phyloP scores from a whole-genome alignment of 2,888 invertebrate species.

The Willowsia nigromaculata region DNA sequence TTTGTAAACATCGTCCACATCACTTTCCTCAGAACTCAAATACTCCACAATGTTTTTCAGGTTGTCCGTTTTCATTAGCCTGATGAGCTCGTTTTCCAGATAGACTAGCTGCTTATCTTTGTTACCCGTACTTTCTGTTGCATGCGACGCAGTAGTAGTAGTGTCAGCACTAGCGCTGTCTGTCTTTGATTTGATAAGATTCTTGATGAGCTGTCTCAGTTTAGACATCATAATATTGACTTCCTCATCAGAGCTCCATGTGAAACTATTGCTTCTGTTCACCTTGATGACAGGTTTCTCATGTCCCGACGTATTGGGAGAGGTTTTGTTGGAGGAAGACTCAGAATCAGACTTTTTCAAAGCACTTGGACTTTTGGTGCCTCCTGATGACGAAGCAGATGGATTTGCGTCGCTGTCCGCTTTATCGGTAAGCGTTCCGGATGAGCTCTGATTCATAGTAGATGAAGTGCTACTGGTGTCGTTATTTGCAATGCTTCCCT shows the following conservation, averaged over 20 bases:
- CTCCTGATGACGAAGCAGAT: not conserved
- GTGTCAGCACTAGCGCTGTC: constrained; percentile 41
- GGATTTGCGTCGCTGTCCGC: not conserved
- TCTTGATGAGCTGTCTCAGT: constrained; percentile 95
- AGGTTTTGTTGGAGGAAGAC: not conserved
- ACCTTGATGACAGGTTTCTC: constrained; percentile 73
- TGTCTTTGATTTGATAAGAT: constrained; percentile 84
- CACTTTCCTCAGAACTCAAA: constrained; percentile 95
- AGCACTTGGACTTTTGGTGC: constrained; percentile 38
- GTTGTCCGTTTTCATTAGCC: constrained; percentile 95
- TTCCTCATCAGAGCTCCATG: constrained; percentile 96
- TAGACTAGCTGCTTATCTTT: constrained; percentile 93
- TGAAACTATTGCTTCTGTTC: constrained; percentile 80
- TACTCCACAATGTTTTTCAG: constrained; percentile 95
- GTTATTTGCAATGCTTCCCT: constrained; percentile 55
- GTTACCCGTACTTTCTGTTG: not conserved
- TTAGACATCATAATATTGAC: constrained; percentile 97
- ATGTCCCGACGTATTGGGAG: constrained; percentile 61
- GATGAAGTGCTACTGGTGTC: not conserved
- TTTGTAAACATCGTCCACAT: constrained; percentile 95
- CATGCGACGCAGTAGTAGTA: not conserved
- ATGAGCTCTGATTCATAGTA: constrained; percentile 8
- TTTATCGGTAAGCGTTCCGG: constrained; percentile 23
- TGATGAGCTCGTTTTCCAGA: constrained; percentile 93
- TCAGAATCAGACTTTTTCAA: constrained; percentile 52